These are phyloP conservation scores for Lithobates sylvaticus DNA, from an alignment of 2,797 vertebrate species.

Conservation along the genomic window DNA sequence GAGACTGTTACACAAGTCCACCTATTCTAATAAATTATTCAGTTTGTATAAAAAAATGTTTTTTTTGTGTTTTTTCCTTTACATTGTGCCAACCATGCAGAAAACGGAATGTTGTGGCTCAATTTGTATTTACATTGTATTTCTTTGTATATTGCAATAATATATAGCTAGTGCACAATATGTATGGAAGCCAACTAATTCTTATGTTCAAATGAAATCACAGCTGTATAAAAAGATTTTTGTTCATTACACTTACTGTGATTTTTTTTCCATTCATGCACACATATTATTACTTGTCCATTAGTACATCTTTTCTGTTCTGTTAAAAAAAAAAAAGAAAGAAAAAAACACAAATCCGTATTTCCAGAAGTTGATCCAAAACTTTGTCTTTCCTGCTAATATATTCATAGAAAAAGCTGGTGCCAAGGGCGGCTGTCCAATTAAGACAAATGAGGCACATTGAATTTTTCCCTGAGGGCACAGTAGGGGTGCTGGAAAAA, in stretches of 20 bases:
- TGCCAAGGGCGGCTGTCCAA: conserved; percentile 82
- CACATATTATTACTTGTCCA: conserved; percentile 16
- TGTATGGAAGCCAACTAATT: background rate
- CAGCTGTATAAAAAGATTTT: no score
- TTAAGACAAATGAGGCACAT: conserved; percentile 87
- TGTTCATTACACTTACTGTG: background rate
- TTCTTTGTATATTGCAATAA: background rate
- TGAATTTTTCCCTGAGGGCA: conserved; percentile 82
- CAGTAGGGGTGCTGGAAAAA: conserved; percentile 83
- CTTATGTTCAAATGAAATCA: background rate
- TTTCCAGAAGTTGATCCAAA: conserved; percentile 69
- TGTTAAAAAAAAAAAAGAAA: conserved; percentile 44
- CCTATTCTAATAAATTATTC: background rate
- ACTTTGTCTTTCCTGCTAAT: conserved; percentile 79
- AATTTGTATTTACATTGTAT: no score
- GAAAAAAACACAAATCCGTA: conserved; percentile 58
- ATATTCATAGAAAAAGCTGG: conserved; percentile 84
- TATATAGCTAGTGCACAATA: background rate
- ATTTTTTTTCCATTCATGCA: background rate
- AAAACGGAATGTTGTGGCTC: background rate
- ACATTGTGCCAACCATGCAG: background rate
- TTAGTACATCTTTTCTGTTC: conserved; percentile 39
- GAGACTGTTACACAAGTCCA: background rate
- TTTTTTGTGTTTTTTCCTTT: background rate
- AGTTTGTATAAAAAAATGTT: background rate